Base-by-base conservation (phyloP, 2,888 invertebrate species). In the Trisateles emortualis region DNA sequence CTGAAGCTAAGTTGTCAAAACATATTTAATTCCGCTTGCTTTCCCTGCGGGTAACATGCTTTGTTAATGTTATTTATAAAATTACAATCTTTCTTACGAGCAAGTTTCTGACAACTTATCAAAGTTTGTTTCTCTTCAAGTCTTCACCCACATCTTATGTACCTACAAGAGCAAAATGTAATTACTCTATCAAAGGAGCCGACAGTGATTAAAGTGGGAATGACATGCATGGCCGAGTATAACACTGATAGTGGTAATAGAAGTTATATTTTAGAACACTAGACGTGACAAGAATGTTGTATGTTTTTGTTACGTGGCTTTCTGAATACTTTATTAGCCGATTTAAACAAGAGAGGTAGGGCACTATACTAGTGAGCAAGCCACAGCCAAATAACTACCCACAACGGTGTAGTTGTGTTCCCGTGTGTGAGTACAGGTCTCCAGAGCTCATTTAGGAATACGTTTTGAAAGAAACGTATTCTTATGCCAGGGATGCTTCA, bases 21-120 rank as follows among this genome's bases (percentile, higher is more conserved):
- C 56, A 52, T 59, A 38, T 54, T 63, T 48, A 43, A 54, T 64
- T 54, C 33, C 50, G 17, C 45, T 42, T n/a, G 35, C 17, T 42
- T 30, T 30, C 44, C 43, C 49, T 13, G 35, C 32, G 35, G 49
- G 39, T 53, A 52, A 50, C 47, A 52, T 16, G 33, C 49, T 33
- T 45, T 33, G 42, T 60, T 56, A 50, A 48, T 52, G 19, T 61
- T 59, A 38, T 48, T 60, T 17, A 55, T 48, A 45, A 22, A 51
- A 50, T 57, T 58, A 55, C 36, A 45, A 35, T 41, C 19, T 51
- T 26, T 36, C 43, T 44, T 19, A 10, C 52, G 33, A 53, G 10
- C 40, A 50, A 53, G 54, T 53, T 60, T 51, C 57, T 49, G 41
- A 51, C 32, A 24, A 38, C 29, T 22, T 29, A 11, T 32, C 35